Evolutionary conservation across 1,140 invertebrate species (phyloP).

Genomic region (Euura lappo): DNA sequence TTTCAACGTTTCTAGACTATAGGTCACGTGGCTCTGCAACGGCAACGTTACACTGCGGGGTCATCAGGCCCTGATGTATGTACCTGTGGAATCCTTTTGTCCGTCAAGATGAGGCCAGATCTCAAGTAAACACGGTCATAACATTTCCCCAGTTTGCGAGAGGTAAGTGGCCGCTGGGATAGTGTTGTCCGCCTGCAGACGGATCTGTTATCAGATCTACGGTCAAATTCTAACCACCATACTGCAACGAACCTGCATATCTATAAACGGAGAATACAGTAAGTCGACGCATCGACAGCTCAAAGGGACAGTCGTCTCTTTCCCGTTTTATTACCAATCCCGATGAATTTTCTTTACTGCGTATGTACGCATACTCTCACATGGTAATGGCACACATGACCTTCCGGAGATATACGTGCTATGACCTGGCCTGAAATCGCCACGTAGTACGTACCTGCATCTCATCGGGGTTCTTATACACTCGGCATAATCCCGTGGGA

Average conservation of each 20-base stretch:
- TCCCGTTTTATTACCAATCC: no score
- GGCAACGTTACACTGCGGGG: neutral
- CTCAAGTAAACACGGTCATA: neutral
- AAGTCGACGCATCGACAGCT: neutral
- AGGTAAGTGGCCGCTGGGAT: neutral
- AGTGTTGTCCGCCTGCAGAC: neutral
- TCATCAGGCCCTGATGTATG: neutral
- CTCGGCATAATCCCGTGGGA: neutral
- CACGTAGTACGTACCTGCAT: neutral
- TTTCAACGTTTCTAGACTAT: neutral
- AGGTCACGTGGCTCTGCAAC: neutral
- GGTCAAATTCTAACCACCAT: neutral
- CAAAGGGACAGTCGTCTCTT: no score
- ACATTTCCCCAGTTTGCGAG: neutral
- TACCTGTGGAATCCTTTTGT: neutral
- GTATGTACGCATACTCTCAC: neutral
- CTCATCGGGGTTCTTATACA: no score
- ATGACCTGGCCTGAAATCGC: neutral
- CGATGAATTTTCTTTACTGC: no score
- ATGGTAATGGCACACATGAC: neutral
- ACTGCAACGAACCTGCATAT: neutral
- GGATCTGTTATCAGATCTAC: neutral
- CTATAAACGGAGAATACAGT: neutral
- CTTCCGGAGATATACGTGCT: neutral
- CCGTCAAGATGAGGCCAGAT: neutral